Conservation (phyloP, 2,797 vertebrate genomes). For the Aeoliscus strigatus region DNA sequence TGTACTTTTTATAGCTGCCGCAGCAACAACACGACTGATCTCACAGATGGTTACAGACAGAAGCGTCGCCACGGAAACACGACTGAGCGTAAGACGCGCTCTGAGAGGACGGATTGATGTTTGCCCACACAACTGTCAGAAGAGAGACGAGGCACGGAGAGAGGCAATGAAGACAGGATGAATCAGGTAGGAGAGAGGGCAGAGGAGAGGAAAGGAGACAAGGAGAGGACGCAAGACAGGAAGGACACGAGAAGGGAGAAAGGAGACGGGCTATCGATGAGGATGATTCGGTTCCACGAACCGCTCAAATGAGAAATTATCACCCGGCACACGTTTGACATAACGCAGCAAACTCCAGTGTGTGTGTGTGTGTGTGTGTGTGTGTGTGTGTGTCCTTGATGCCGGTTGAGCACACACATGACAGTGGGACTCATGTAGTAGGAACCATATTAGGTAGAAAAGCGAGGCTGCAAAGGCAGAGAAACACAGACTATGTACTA, state of each 20-base stretch:
- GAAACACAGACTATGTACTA: constrained; percentile 42
- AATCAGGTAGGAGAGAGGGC: too few relatives aligned
- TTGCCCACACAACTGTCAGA: too few relatives aligned
- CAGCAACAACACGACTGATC: constrained; percentile 15
- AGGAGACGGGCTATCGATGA: constrained; percentile 3
- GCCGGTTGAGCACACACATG: constrained; percentile 37
- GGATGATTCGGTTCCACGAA: constrained; percentile 12
- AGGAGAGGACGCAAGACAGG: too few relatives aligned
- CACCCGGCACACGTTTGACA: constrained; percentile 2
- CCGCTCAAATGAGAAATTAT: constrained; percentile 7
- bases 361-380: constrained; percentile 16
- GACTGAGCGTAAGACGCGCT: too few relatives aligned
- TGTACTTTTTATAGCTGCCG: constrained; percentile 1
- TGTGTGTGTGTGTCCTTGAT: constrained; percentile 20
- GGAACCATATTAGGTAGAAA: constrained; percentile 69
- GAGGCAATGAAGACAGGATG: not conserved
- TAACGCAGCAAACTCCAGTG: constrained; percentile 22
- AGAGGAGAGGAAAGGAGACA: too few relatives aligned
- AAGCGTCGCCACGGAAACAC: too few relatives aligned
- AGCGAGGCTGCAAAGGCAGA: constrained; percentile 29
- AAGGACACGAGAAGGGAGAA: not conserved
- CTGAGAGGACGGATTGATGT: too few relatives aligned
- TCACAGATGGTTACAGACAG: constrained; percentile 21
- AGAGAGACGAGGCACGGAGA: not conserved
- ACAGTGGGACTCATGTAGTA: constrained; percentile 46